Base-by-base conservation (phyloP, 2,113 vertebrate species). In the Hydrolagus affinis region DNA sequence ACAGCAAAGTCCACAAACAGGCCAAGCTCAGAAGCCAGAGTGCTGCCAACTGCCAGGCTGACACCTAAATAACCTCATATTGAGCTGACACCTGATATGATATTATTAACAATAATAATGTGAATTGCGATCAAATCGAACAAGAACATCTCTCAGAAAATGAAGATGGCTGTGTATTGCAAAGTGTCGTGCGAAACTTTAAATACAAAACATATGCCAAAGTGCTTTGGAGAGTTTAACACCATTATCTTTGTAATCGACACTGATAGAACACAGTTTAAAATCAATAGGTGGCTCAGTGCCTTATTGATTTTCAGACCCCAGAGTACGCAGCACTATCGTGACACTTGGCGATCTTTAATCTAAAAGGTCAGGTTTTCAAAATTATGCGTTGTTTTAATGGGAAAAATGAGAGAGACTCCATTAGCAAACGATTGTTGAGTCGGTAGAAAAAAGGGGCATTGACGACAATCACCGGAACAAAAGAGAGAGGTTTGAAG, bases 251-350 rank as follows among this genome's bases (percentile, higher is more conserved):
- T 23, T 62, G 23, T 80, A 30, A 68, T 30, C 60, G 66, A 21
- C 66, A 28, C 66, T 66, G 78, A 66, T 66, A 83, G 78, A 83
- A 68, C 32, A 28, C 78, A 83, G 19, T 28, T 64, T 23, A 12
- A 15, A 68, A 83, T 83, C 78, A 23, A 83, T 66, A 68, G 1
- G 11, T 2, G 77, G 23, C 62, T 83, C 25, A 32, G 60, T 66
- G 78, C 60, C 60, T 30, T 17, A 83, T 64, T 83, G 78, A 83
- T 66, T 83, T 83, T 8, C 60, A 66, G 66, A 66, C 60, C 66
- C 78, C 78, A 68, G 12, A 32, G 15, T 30, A 83, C 62, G 66
- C 25, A 64, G 66, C 62, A 32, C 30, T 83, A 83, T 19, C 30
- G 15, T 83, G 28, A 28, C 1, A 25, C 11, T 64, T 14, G 78